These are phyloP conservation scores for Sebastes nivosus DNA, from an alignment of 2,797 vertebrate species.

Conservation along the genomic window DNA sequence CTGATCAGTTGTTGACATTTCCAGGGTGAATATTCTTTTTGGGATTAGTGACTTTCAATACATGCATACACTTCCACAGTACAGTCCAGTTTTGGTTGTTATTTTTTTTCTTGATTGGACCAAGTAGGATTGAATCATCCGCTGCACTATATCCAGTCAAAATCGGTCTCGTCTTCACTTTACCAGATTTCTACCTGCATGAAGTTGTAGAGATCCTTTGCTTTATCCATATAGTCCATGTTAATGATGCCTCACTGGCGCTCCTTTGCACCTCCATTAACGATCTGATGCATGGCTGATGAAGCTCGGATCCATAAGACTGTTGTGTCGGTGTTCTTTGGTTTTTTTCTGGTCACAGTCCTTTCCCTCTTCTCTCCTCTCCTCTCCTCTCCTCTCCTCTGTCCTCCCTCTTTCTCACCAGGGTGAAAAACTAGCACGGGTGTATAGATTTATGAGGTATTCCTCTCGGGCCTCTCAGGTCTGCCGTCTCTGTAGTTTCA, in stretches of 20 bases:
- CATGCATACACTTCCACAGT: not conserved
- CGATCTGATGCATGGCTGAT: not conserved
- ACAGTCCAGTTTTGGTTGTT: too few relatives aligned
- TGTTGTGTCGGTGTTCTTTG: constrained; percentile 1
- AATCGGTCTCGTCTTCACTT: not conserved
- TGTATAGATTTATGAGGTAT: constrained; percentile 75
- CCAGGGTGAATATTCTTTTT: not conserved
- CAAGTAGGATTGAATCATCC: not conserved
- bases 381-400: constrained; percentile 14
- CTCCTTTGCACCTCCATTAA: not conserved
- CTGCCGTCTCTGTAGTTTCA: constrained; percentile 47
- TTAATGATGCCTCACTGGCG: not conserved
- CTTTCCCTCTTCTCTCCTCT: constrained; percentile 12
- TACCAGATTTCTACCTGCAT: not conserved
- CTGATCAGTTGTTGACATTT: not conserved
- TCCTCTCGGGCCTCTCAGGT: constrained; percentile 34
- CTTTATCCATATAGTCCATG: constrained; percentile 1
- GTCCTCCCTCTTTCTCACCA: constrained; percentile 66
- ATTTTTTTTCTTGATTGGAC: not conserved
- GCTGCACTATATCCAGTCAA: not conserved
- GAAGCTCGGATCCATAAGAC: not conserved
- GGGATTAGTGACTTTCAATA: not conserved
- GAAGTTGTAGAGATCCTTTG: not conserved
- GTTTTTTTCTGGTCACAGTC: not conserved
- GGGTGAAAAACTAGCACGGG: constrained; percentile 67